phyloP scores from a whole-genome alignment of 1,140 invertebrate genomes.

The Ceratoteleas bidentatus region DNA sequence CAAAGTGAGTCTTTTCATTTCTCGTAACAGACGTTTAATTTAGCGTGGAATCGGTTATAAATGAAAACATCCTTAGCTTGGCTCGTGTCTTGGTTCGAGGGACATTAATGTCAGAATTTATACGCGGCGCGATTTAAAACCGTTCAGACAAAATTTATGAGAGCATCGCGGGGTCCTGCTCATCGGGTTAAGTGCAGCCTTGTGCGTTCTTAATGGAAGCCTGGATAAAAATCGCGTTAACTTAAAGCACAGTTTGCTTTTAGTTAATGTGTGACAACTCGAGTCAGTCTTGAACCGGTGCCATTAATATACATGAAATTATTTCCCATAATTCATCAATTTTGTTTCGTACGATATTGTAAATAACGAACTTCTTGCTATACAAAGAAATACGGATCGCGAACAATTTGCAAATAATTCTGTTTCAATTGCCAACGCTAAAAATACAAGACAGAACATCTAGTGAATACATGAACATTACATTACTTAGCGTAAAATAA shows the following conservation, averaged over 20 bases:
- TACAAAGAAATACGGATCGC: slow-evolving; percentile 29
- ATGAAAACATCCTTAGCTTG: slow-evolving; percentile 59
- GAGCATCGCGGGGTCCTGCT: slow-evolving; percentile 61
- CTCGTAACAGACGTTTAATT: slow-evolving; percentile 42
- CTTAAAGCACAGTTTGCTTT: slow-evolving; percentile 69
- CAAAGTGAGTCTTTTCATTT: slow-evolving; percentile 29
- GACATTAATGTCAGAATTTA: slow-evolving; percentile 65
- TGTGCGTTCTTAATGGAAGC: slow-evolving; percentile 68
- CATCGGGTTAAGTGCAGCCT: slow-evolving; percentile 72
- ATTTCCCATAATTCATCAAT: slow-evolving; percentile 63
- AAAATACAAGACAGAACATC: background rate
- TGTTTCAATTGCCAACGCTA: slow-evolving; percentile 26
- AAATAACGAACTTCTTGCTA: slow-evolving; percentile 47
- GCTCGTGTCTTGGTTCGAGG: slow-evolving; percentile 51
- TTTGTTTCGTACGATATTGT: slow-evolving; percentile 33
- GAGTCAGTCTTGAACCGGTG: slow-evolving; percentile 51
- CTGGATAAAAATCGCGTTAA: slow-evolving; percentile 72
- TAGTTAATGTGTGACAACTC: slow-evolving; percentile 68
- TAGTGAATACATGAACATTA: background rate
- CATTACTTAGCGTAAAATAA: background rate
- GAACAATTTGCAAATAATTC: slow-evolving; percentile 41
- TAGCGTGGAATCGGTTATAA: slow-evolving; percentile 55
- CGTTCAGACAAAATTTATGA: slow-evolving; percentile 70
- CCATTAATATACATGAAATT: slow-evolving; percentile 62
- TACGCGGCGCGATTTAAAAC: slow-evolving; percentile 66